Conservation (phyloP, 2,797 vertebrate genomes). For the Pseudocheirus occidentalis region DNA sequence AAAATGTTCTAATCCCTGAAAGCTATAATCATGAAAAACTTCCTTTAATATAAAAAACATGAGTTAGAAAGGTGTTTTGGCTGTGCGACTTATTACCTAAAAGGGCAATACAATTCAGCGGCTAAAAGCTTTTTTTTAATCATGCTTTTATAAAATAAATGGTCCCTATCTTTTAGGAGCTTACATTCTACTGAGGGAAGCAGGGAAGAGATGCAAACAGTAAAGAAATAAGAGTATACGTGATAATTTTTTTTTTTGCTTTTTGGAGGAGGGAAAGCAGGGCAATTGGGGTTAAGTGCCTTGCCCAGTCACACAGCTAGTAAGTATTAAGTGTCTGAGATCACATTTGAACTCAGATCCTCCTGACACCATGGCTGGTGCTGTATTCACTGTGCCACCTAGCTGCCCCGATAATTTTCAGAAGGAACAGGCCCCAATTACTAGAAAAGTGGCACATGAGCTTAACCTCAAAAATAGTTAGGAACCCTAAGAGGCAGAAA, state of each 20-base stretch:
- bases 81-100: not conserved
- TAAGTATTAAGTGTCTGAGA: too few species aligned
- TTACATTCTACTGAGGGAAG: not conserved
- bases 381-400: too few species aligned
- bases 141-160: not conserved
- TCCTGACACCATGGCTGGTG: too few species aligned
- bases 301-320: too few species aligned
- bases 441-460: not conserved
- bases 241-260: not conserved
- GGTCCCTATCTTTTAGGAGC: not conserved
- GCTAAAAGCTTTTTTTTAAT: not conserved
- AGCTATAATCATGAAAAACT: not conserved
- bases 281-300: too few species aligned
- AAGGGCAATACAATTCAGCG: not conserved
- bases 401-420: too few species aligned
- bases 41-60: not conserved
- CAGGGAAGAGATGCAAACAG: not conserved
- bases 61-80: not conserved
- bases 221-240: not conserved
- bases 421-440: not conserved
- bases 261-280: too few species aligned
- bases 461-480: not conserved
- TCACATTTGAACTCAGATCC: too few species aligned
- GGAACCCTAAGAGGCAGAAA: not conserved
- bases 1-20: not conserved